Conservation (phyloP, 1,140 invertebrate genomes). For the Habropoda laboriosa region DNA sequence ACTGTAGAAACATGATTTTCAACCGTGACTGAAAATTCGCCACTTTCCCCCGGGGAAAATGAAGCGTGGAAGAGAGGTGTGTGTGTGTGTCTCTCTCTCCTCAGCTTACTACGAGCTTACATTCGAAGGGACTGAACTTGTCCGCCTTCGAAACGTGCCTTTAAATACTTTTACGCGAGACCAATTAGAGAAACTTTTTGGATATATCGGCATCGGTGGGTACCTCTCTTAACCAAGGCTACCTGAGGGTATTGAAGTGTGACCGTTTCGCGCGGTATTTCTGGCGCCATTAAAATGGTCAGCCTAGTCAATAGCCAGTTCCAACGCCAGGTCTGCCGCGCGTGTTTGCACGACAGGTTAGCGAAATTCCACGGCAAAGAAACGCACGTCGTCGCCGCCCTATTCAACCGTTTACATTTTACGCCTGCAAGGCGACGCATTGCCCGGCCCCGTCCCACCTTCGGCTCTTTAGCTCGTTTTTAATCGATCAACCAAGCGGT, state of each 20-base stretch:
- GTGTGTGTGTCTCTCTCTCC: too few relatives aligned
- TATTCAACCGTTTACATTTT: slow-evolving; percentile 32
- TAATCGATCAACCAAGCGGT: slow-evolving; percentile 26
- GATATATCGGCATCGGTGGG: too few relatives aligned
- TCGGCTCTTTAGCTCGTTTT: slow-evolving; percentile 16
- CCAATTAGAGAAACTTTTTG: too few relatives aligned
- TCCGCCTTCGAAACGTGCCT: too few relatives aligned
- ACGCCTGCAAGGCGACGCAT: slow-evolving; percentile 1
- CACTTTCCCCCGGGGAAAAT: too few relatives aligned
- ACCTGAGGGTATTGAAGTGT: slow-evolving; percentile 53
- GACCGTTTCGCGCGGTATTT: slow-evolving; percentile 60
- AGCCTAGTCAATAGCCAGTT: slow-evolving; percentile 57
- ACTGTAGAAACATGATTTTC: too few relatives aligned
- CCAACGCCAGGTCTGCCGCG: slow-evolving; percentile 43
- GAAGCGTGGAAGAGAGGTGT: too few relatives aligned
- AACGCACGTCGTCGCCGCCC: slow-evolving; percentile 26
- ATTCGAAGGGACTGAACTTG: too few relatives aligned
- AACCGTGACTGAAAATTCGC: too few relatives aligned
- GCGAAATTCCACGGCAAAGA: slow-evolving; percentile 57
- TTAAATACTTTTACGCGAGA: too few relatives aligned
- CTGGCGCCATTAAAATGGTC: slow-evolving; percentile 62
- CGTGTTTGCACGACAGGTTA: slow-evolving; percentile 59
- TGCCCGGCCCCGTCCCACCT: not conserved
- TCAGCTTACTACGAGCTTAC: too few relatives aligned
- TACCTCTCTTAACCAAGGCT: slow-evolving; percentile 1